Conservation (phyloP, 1,140 invertebrate genomes). For the Oedothorax gibbosus region DNA sequence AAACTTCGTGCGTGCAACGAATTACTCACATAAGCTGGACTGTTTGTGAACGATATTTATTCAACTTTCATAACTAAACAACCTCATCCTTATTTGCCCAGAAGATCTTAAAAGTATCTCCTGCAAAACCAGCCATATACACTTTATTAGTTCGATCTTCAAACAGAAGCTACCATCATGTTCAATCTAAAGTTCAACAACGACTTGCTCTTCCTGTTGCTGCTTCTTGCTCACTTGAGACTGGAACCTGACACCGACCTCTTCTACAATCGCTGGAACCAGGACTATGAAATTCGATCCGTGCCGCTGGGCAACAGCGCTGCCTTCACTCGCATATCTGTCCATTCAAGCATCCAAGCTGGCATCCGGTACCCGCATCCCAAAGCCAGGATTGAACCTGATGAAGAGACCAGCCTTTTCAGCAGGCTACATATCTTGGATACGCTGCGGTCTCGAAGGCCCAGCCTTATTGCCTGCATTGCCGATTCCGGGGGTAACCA, state of each 20-base stretch:
- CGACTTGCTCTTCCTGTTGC: constrained; percentile 81
- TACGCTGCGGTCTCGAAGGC: not conserved
- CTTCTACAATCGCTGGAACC: constrained; percentile 70
- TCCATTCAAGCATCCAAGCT: not conserved
- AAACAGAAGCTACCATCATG: too few species aligned
- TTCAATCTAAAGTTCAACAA: constrained; percentile 76
- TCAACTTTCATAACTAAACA: too few species aligned
- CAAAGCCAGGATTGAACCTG: constrained; percentile 25
- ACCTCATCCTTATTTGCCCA: too few species aligned
- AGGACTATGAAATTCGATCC: constrained; percentile 68
- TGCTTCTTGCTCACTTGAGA: constrained; percentile 81
- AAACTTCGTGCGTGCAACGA: too few species aligned
- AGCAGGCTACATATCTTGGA: constrained; percentile 36
- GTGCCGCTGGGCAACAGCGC: constrained; percentile 67
- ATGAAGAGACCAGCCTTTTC: constrained; percentile 36
- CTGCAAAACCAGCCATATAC: too few species aligned
- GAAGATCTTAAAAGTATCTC: too few species aligned
- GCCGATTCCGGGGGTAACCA: constrained; percentile 6
- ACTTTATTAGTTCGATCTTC: too few species aligned
- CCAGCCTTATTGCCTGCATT: constrained; percentile 21
- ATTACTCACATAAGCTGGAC: too few species aligned
- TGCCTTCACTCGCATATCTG: constrained; percentile 65
- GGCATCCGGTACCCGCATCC: constrained; percentile 16
- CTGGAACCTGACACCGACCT: constrained; percentile 79
- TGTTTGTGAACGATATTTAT: too few species aligned